Base-by-base conservation (phyloP, 2,113 vertebrate genomes). In the Microcebus lehilahytsara region DNA sequence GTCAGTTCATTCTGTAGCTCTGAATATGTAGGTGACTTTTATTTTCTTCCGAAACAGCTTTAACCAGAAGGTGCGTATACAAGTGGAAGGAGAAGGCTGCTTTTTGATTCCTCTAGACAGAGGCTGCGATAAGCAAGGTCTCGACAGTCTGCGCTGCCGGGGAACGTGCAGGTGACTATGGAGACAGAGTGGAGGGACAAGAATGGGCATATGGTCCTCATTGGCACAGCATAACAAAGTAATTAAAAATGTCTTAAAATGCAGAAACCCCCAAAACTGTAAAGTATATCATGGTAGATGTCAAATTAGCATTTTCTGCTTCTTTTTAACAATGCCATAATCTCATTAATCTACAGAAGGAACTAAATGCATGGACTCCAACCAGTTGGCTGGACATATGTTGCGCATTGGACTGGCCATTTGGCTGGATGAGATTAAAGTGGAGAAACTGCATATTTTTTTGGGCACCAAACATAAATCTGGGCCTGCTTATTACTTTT, bases 361-460 rank as follows among this genome's bases (percentile, higher is more conserved):
- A 97, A 94, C 84, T 91, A 71, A 86, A 77, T 81, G 87, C 93
- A 87, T 79, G 96, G 97, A 98, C 95, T 95, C 58, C 84, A 97
- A 97, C 62, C 79, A 97, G 94, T 98, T 98, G 97, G 98, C 98
- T 97, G 87, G 97, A 42, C 96, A 96, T 98, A 96, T 97, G 89
- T 46, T 98, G 32, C 85, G 89, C 97, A 87, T 71, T 97, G 93
- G 49, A 91, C 96, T 97, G 97, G 93, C 87, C 92, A 96, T 56
- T 56, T 97, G 95, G 62, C 69, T 97, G 83, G 97, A 97, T 58
- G 17, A 72, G 72, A 97, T 98, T 97, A 98, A 96, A 98, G 62
- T 67, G 74, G 89, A 96, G 51, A 97, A 92, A 90, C 9, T 42
- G 96, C 87, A 93, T 98, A 78, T 97, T 97, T 74, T 97, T 97